Percentiles rank a stretch among this genome's conserved stretches.
phyloP scores from a whole-genome alignment of 2,797 vertebrate genomes.

The Xenentodon cancila region DNA sequence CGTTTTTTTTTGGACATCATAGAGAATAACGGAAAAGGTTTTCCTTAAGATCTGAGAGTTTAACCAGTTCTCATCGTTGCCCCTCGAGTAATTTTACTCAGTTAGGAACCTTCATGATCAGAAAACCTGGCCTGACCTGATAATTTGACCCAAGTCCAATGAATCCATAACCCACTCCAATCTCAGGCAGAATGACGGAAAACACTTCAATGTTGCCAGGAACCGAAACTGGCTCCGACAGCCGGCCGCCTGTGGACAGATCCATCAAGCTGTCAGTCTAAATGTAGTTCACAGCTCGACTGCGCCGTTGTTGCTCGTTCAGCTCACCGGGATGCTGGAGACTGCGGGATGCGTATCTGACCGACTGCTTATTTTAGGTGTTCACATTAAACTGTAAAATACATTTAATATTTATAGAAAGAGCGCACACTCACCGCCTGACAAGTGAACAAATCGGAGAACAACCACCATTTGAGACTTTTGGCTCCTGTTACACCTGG shows the following conservation, averaged over 20 bases:
- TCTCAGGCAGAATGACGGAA: slow-evolving; percentile 22
- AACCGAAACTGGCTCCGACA: slow-evolving; percentile 48
- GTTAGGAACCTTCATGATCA: neutral
- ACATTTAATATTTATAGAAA: slow-evolving; percentile 2
- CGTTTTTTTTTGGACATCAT: too few species aligned
- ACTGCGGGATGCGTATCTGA: slow-evolving; percentile 9
- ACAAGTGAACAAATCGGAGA: neutral
- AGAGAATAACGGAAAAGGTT: neutral
- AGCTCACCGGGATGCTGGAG: slow-evolving; percentile 10
- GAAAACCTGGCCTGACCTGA: neutral
- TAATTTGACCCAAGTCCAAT: neutral
- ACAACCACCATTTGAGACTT: neutral
- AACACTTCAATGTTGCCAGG: slow-evolving; percentile 16
- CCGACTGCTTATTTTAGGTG: slow-evolving; percentile 14
- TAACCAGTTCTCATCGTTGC: neutral
- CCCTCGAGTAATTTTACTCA: neutral
- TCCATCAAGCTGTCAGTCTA: slow-evolving; percentile 48
- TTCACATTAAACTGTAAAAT: slow-evolving; percentile 14
- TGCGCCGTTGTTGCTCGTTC: slow-evolving; percentile 14
- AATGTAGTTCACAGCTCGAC: slow-evolving; percentile 21
- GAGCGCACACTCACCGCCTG: neutral
- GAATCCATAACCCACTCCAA: slow-evolving; percentile 10
- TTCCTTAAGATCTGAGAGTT: too few species aligned
- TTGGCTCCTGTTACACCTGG: too few species aligned
- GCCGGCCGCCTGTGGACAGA: slow-evolving; percentile 34